Evolutionary conservation across 1,140 invertebrate genomes (phyloP).

Genomic region (Eufriesea mexicana): DNA sequence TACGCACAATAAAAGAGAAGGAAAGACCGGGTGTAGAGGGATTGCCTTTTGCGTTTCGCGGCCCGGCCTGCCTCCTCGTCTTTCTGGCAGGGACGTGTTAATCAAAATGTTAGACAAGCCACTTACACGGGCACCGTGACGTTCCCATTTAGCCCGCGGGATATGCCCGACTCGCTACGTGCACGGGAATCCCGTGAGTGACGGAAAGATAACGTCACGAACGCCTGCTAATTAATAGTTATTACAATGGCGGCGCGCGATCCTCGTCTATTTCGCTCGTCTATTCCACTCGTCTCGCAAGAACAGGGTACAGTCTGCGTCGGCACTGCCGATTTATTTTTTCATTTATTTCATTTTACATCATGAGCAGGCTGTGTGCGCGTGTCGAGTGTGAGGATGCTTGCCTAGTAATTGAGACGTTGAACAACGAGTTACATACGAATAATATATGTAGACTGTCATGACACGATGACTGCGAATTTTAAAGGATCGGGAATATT

Average conservation of each 20-base stretch:
- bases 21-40: constrained; percentile 9
- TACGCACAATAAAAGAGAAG: constrained; percentile 49
- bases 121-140: constrained; percentile 81
- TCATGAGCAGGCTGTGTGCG: no score
- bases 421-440: no score
- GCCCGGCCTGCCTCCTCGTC: constrained; percentile 65
- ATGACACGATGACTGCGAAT: no score
- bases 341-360: no score
- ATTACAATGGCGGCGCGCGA: constrained; percentile 52
- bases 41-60: constrained; percentile 76
- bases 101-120: constrained; percentile 83
- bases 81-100: constrained; percentile 80
- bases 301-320: no score
- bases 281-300: no score
- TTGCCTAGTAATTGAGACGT: no score
- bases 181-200: constrained; percentile 49
- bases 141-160: constrained; percentile 80
- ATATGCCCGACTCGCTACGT: constrained; percentile 34
- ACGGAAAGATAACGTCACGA: constrained; percentile 57
- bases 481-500: no score
- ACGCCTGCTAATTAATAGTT: constrained; percentile 68
- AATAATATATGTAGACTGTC: no score
- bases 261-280: constrained; percentile 4
- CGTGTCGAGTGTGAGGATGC: no score
- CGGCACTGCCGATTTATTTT: no score